Base-by-base conservation (phyloP, 2,113 vertebrate genomes). In the Perccottus glenii region DNA sequence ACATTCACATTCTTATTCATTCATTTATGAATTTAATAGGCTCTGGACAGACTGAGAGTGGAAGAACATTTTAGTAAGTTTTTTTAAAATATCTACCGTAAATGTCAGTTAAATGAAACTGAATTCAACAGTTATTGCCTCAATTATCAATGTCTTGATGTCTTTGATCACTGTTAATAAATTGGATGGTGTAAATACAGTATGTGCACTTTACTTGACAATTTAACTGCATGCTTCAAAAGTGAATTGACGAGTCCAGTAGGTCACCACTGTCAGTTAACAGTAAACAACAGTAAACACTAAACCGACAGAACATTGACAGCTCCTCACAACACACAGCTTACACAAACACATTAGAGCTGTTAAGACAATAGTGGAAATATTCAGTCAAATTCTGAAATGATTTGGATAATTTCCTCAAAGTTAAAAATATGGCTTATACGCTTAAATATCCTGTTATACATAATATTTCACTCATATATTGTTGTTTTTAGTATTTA, bases 381-480 rank as follows among this genome's bases (percentile, higher is more conserved):
- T 74, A 60, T 66, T 72, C 40, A 85, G 82, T 87, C 53, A 83
- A 81, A 86, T 85, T 87, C 81, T 81, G 62, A 88, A 79, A 87
- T 90, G 91, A 83, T 89, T 89, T 88, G 86, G 83, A 92, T 88
- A 84, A 84, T 82, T 88, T 88, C 80, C 80, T 87, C 75, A 88
- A 81, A n/a, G 89, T 87, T 91, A 91, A 92, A 92, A 92, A 91
- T 93, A 93, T 93, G 92, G 92, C 92, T 93, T 93, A 88, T 93
- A 90, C 87, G 93, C 91, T 88, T 89, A 74, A 71, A 88, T 45
- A 75, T 89, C 82, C 85, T 87, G 66, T 85, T 73, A 75, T 79
- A 78, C 15, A 80, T 87, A 75, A 85, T 88, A 83, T 78, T 82
- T 83, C 72, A 85, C 81, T 84, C 75, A 58, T 79, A 84, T 81